These are phyloP conservation scores for Rhipidura dahli DNA, from an alignment of 2,113 vertebrate genomes.

Conservation along the genomic window DNA sequence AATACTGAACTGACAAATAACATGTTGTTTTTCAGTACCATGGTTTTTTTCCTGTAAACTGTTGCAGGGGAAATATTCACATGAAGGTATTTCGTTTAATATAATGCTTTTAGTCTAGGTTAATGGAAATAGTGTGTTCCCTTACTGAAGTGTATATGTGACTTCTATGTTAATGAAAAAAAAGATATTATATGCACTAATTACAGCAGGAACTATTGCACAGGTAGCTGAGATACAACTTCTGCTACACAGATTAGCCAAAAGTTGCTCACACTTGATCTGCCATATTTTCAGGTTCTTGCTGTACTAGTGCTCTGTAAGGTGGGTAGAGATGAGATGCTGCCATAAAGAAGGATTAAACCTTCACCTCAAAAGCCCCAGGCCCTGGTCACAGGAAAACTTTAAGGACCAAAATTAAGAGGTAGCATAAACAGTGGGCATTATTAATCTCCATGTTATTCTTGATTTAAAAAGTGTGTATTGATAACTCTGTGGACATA, in stretches of 20 bases:
- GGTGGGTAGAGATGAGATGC: not conserved
- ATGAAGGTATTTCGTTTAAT: not conserved
- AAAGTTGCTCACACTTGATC: not conserved
- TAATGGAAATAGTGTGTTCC: not conserved
- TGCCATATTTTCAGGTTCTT: not conserved
- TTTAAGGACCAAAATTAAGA: not conserved
- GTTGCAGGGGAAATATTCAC: not conserved
- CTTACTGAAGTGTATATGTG: not conserved
- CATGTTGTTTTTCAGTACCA: not conserved
- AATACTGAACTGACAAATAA: not conserved
- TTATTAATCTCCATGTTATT: not conserved
- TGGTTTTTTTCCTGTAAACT: not conserved
- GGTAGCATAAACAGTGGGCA: not conserved
- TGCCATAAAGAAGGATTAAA: not conserved
- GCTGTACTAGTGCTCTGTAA: not conserved
- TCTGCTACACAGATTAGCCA: not conserved
- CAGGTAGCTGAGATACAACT: not conserved
- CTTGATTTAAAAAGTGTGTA: not conserved
- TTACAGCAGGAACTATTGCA: not conserved
- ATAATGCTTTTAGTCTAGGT: not conserved
- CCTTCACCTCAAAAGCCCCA: not conserved
- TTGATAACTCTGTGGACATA: not conserved
- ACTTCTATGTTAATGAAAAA: not conserved
- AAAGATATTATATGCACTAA: not conserved
- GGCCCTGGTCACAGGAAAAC: not conserved